A percentile compares a stretch with the other conserved stretches of the same genome.
phyloP scores from a whole-genome alignment of 2,113 vertebrate species.

The Entomyzon cyanotis region DNA sequence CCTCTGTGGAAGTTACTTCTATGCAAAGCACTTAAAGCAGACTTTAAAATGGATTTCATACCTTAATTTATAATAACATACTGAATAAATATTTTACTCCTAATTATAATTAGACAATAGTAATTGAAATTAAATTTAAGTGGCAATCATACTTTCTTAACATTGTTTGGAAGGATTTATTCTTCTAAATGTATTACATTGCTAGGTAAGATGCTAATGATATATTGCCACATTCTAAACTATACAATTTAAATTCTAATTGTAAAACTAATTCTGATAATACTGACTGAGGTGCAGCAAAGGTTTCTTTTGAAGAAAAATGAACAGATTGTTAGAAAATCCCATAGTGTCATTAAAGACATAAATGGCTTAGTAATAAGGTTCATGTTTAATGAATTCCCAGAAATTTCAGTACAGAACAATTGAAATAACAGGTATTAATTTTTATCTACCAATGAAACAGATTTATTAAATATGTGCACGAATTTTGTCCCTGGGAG shows the following conservation, averaged over 20 bases:
- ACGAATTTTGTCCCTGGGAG: background rate
- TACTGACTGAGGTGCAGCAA: slow-evolving; percentile 41
- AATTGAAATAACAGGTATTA: background rate
- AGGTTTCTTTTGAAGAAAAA: slow-evolving; percentile 38
- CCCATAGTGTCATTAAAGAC: background rate
- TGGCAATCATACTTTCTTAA: slow-evolving; percentile 52
- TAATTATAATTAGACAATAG: slow-evolving; percentile 53
- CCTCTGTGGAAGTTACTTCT: background rate
- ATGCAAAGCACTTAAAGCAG: background rate
- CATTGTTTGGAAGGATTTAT: slow-evolving; percentile 60
- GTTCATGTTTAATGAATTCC: background rate
- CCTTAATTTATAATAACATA: slow-evolving; percentile 35
- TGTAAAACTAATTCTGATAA: slow-evolving; percentile 45
- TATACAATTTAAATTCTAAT: slow-evolving; percentile 62
- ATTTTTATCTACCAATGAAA: background rate
- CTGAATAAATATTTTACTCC: slow-evolving; percentile 43
- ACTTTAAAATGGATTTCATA: background rate
- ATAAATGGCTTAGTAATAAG: background rate
- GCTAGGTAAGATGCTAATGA: slow-evolving; percentile 56
- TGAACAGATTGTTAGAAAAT: slow-evolving; percentile 19
- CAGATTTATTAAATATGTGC: background rate
- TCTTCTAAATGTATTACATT: slow-evolving; percentile 54
- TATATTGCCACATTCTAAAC: slow-evolving; percentile 61
- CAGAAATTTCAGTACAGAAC: background rate
- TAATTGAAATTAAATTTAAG: slow-evolving; percentile 71